Evolutionary conservation across 2,797 vertebrate species (phyloP).

Genomic region (Typhlichthys subterraneus): DNA sequence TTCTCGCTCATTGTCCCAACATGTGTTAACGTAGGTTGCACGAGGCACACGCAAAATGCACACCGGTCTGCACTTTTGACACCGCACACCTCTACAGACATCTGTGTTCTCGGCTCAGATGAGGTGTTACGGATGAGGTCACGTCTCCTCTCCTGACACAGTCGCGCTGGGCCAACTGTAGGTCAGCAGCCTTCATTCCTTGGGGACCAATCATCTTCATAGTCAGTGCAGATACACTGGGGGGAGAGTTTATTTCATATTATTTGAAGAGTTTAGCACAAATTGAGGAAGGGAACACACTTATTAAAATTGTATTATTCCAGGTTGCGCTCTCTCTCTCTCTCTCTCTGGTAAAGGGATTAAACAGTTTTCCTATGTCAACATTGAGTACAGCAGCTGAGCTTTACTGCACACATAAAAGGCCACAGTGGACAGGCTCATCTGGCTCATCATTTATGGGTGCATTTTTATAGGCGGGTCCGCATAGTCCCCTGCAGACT

Average conservation of each 20-base stretch:
- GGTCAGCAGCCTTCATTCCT: not conserved
- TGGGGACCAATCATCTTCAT: not conserved
- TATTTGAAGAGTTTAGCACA: not conserved
- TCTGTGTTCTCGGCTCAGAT: not conserved
- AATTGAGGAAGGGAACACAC: not conserved
- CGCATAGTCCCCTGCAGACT: constrained; percentile 15
- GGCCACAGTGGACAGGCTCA: constrained; percentile 38
- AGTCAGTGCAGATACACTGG: not conserved
- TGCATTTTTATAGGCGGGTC: constrained; percentile 23
- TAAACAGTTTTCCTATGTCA: constrained; percentile 38
- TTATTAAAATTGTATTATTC: not conserved
- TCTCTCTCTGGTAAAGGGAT: constrained; percentile 39
- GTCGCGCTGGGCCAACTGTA: not conserved
- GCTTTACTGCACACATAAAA: constrained; percentile 61
- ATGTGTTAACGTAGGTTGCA: too few species aligned
- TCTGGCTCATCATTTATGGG: constrained; percentile 50
- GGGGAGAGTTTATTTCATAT: not conserved
- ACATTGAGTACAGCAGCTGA: constrained; percentile 55
- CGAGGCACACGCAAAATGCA: not conserved
- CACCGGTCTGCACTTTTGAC: not conserved
- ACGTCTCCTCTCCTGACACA: not conserved
- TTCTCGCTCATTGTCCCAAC: not conserved
- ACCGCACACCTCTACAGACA: not conserved
- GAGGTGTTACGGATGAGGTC: constrained; percentile 6
- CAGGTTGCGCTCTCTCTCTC: too few species aligned